Conservation (phyloP, 2,797 vertebrate genomes). For the Dendrocincla tyrannina region DNA sequence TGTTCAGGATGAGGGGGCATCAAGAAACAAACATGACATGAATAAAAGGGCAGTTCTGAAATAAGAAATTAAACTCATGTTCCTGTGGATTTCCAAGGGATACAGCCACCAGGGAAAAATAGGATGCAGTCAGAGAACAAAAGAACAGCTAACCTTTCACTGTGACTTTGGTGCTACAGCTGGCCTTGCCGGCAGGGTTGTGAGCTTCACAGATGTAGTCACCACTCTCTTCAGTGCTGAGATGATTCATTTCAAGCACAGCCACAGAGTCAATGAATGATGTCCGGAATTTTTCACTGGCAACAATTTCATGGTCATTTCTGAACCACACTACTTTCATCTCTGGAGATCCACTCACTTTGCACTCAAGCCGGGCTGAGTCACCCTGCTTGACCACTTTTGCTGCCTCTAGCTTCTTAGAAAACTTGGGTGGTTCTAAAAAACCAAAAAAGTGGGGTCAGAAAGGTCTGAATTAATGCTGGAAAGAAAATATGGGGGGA, state of each 20-base stretch:
- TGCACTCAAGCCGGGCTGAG: slow-evolving; percentile 90
- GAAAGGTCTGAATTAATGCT: neutral
- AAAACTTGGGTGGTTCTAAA: slow-evolving; percentile 97
- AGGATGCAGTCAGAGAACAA: neutral
- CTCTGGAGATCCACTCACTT: slow-evolving; percentile 90
- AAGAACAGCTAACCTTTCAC: slow-evolving; percentile 90
- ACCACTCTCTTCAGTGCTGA: slow-evolving; percentile 86
- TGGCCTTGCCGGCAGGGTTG: slow-evolving; percentile 93
- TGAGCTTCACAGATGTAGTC: slow-evolving; percentile 97
- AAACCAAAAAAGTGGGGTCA: slow-evolving; percentile 74
- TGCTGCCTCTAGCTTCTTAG: slow-evolving; percentile 90
- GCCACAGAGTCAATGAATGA: slow-evolving; percentile 90
- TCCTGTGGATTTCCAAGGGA: neutral
- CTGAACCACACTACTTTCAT: slow-evolving; percentile 93
- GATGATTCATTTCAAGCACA: slow-evolving; percentile 86
- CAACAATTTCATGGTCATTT: slow-evolving; percentile 87
- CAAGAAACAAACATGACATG: neutral
- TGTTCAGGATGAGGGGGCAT: neutral
- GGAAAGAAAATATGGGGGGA: neutral
- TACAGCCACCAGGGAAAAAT: neutral
- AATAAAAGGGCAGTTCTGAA: neutral
- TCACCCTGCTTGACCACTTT: slow-evolving; percentile 92
- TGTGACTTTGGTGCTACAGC: slow-evolving; percentile 91
- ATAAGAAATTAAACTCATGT: neutral
- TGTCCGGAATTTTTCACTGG: slow-evolving; percentile 85